These are phyloP conservation scores for Hemitrygon akajei DNA, from an alignment of 2,797 vertebrate species.

Conservation along the genomic window DNA sequence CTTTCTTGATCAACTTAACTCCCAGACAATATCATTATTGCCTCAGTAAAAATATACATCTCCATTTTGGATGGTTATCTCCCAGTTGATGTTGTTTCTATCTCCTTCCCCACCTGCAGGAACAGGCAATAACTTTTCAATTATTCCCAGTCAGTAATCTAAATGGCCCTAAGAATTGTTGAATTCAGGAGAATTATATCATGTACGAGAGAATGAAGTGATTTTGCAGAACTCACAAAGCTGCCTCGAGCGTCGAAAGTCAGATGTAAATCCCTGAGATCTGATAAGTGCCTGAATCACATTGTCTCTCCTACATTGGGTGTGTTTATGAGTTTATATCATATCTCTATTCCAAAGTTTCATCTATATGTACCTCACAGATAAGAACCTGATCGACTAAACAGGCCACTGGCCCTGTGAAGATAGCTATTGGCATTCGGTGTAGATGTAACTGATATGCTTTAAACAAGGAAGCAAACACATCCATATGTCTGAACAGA, in stretches of 20 bases:
- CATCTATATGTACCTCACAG: neutral
- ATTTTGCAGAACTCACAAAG: neutral
- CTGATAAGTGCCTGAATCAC: neutral
- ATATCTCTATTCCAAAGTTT: neutral
- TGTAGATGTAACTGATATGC: neutral
- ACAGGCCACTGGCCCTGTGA: neutral
- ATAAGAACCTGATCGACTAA: neutral
- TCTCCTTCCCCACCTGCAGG: neutral
- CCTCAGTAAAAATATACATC: neutral
- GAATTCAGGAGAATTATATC: neutral
- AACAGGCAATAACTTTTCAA: neutral
- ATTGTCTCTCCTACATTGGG: neutral
- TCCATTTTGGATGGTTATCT: neutral
- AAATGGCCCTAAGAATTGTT: neutral
- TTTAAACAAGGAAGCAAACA: neutral
- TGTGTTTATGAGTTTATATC: neutral
- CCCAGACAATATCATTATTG: neutral
- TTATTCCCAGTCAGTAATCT: neutral
- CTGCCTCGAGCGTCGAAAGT: neutral
- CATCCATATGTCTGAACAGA: neutral
- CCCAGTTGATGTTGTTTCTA: neutral
- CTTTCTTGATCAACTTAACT: neutral
- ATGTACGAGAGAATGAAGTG: neutral
- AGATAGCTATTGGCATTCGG: neutral
- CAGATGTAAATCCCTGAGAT: constrained; percentile 7